Base-by-base conservation (phyloP, 2,797 vertebrate species). In the Leptatherina wallacei region DNA sequence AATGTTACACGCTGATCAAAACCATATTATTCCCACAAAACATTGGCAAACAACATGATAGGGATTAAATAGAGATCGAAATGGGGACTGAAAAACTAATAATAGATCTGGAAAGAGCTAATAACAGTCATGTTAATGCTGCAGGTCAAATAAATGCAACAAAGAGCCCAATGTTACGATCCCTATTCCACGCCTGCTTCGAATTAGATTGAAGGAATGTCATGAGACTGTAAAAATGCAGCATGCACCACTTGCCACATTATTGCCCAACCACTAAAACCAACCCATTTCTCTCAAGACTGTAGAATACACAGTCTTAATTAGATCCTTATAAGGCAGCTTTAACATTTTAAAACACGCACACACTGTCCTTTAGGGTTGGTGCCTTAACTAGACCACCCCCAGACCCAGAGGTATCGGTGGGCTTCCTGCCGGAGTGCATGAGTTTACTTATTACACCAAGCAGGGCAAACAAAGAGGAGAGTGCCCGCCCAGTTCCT, bases 151-250 rank as follows among this genome's bases (percentile, higher is more conserved):
- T 76, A 83, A 89, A 82, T 71, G 80, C 65, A 87, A 94, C 90
- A 94, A 91, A 91, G 91, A 71, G 67, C 54, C 86, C 85, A 91
- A 93, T 91, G 92, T 93, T 90, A 82, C 78, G 71, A 85, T 92
- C 80, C 68, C 49, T 69, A 63, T 85, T 85, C 78, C 58, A 75
- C 73, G 88, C 76, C 93, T 93, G 94, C 91, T 95, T 93, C 82
- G 66, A 91, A 94, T 94, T 93, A 94, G 70, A 86, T 75, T 67
- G 80, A 78, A 91, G 90, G 90, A 89, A 91, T 91, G 92, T 94
- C 94, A 94, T 84, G 90, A 91, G 92, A 93, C 90, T 91, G 86
- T 92, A 92, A 91, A 93, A 92, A 89, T 85, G 78, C 85, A 81
- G 86, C 81, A 77, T 74, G 85, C 81, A 69, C 86, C 82, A 76